Percentiles rank a stretch among this genome's conserved stretches.
These are phyloP conservation scores for Nicator chloris DNA, from an alignment of 2,113 vertebrate genomes.

Conservation along the genomic window DNA sequence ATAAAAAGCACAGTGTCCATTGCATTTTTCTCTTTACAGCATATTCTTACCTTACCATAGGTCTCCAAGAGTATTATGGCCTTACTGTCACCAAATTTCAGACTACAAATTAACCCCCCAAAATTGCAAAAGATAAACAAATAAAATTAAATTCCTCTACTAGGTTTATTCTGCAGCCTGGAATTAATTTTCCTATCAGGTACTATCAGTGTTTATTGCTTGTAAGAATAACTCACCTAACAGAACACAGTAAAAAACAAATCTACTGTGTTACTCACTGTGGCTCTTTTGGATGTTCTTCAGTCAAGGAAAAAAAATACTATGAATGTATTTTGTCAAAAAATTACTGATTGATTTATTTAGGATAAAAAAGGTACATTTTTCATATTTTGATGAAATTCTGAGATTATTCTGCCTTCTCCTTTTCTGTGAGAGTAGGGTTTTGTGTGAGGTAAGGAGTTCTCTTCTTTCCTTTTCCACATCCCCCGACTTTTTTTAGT, in stretches of 20 bases:
- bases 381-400: background rate
- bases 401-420: background rate
- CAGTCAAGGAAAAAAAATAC: background rate
- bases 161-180: background rate
- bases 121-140: background rate
- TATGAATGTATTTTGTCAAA: background rate
- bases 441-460: background rate
- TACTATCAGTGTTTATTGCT: background rate
- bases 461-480: background rate
- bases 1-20: background rate
- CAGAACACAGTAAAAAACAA: background rate
- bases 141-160: background rate
- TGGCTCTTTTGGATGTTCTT: background rate
- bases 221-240: background rate
- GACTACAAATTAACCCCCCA: background rate
- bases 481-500: background rate
- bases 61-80: background rate
- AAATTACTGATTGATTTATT: background rate
- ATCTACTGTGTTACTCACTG: background rate
- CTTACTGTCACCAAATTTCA: background rate
- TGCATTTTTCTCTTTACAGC: background rate
- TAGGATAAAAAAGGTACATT: background rate
- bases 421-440: background rate
- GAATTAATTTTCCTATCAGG: background rate
- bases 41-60: background rate